Base-by-base conservation (phyloP, 2,888 invertebrate species). In the Limnephilus rhombicus region DNA sequence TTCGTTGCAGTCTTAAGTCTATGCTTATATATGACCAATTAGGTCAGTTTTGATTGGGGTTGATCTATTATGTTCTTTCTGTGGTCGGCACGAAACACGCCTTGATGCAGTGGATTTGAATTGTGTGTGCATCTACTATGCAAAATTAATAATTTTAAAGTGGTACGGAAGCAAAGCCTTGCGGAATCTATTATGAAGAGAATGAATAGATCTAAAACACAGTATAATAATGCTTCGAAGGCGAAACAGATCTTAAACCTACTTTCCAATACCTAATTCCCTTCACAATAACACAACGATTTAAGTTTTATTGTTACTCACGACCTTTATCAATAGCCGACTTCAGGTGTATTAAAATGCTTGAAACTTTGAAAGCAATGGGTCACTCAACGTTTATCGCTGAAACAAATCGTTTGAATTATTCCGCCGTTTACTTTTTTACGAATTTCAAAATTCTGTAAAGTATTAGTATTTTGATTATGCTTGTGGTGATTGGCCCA, bases 31-130 rank as follows among this genome's bases (percentile, higher is more conserved):
- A 68, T 83, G 11, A 18, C 37, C 83, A 83, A 83, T 83, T 31
- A 83, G 83, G 83, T 37, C 83, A 34, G 83, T 37, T 34, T 34
- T 83, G 83, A 68, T 68, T 83, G 83, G 83, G 83, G 83, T 83
- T 15, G 9, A 37, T 34, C 83, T 37, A 83, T 83, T 83, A 34
- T 34, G 9, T 24, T 83, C 13, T 34, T 9, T 24, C 37, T 34
- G 34, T 41, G 24, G 83, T 37, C 37, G 24, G 83, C 83, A 83
- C 68, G 68, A 68, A 68, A 68, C 9, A 24, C 68, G 24, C 24
- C 24, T 68, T 68, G 68, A 68, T 68, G 68, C 9, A n/a, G 7
- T 2, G 9, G 68, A 24, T n/a, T 68, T 68, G 9, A n/a, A 68
- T 68, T n/a, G 68, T 68, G 18, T 68, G 68, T 24, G 68, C 68